Evolutionary conservation across 2,888 invertebrate species (phyloP), one percentile per base, ranked within the genome.

Genomic region (Hipparchia semele): DNA sequence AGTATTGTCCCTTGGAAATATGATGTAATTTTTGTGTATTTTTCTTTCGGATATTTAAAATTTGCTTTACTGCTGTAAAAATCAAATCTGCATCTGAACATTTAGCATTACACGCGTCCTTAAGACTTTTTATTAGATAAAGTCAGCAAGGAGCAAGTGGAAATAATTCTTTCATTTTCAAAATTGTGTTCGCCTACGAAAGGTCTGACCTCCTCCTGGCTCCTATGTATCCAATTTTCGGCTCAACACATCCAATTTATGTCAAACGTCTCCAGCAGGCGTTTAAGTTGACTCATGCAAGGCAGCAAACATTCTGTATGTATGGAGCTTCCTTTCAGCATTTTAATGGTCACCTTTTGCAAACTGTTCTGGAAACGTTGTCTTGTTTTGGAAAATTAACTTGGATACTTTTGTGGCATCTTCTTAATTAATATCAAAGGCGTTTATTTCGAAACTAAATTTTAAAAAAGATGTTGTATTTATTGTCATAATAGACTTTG

Each of bases 161-260:
- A 6, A 64, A 39, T 13, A 39, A 39, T 51, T 49, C 64, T 51
- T 64, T 46, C 49, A 46, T 23, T 53, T 53, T 51, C 13, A 23
- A 53, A 65, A 65, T 65, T 33, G 33, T 65, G 8, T 49, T 49
- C 9, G 23, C 65, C 7, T 65, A 53, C 49, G 65, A 13, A 51
- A 51, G 49, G 45, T 61, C 51, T 65, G 39, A 5, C 39, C 39
- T 39, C 2, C 39, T 39, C 39, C 58, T 60, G 33, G 64, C 49
- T 23, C 23, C 49, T 51, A 64, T 23, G 65, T 65, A 65, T 65
- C 65, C 65, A 65, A 65, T 65, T 65, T 65, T 65, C 65, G 33
- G 49, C 49, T 51, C 13, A 65, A 65, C 65, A 51, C 51, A 51
- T 65, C 65, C 65, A 65, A 65, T 65, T 65, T 65, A 65, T 51